Percentiles rank a stretch among this genome's conserved stretches.
Conservation (phyloP, 2,797 vertebrate species). For the Acestrorhynchus altus region DNA sequence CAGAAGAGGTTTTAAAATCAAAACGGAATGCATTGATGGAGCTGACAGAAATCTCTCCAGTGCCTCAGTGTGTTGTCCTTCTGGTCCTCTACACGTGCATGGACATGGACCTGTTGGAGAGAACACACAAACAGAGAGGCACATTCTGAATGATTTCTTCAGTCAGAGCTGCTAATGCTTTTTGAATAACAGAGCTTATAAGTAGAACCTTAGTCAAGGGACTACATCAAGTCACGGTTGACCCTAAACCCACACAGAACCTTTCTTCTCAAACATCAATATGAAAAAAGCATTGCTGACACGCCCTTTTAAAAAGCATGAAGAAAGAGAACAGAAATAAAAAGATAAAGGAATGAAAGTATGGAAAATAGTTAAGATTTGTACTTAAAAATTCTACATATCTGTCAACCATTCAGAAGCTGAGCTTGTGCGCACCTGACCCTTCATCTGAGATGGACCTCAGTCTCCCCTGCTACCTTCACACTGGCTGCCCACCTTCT, state of each 20-base stretch:
- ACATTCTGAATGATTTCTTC: not conserved
- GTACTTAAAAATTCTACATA: too few relatives aligned
- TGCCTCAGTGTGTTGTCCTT: not conserved
- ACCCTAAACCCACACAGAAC: not conserved
- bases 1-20: too few relatives aligned
- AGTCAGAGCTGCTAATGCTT: not conserved
- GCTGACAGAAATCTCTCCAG: not conserved
- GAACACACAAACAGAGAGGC: not conserved
- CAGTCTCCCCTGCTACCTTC: too few relatives aligned
- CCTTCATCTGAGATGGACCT: too few relatives aligned
- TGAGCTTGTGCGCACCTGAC: too few relatives aligned
- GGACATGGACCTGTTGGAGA: slow-evolving; percentile 12
- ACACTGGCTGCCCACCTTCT: too few relatives aligned
- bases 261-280: not conserved
- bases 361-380: too few relatives aligned
- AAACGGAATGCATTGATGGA: not conserved
- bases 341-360: not conserved
- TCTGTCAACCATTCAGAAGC: too few relatives aligned
- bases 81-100: not conserved
- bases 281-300: not conserved
- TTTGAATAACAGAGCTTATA: not conserved
- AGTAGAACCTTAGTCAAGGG: not conserved
- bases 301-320: not conserved
- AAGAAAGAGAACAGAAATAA: not conserved
- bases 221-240: not conserved